Evolutionary conservation across 2,113 vertebrate genomes (phyloP), one percentile per base, ranked within the genome.

Genomic region (Paracanthobrama guichenoti): DNA sequence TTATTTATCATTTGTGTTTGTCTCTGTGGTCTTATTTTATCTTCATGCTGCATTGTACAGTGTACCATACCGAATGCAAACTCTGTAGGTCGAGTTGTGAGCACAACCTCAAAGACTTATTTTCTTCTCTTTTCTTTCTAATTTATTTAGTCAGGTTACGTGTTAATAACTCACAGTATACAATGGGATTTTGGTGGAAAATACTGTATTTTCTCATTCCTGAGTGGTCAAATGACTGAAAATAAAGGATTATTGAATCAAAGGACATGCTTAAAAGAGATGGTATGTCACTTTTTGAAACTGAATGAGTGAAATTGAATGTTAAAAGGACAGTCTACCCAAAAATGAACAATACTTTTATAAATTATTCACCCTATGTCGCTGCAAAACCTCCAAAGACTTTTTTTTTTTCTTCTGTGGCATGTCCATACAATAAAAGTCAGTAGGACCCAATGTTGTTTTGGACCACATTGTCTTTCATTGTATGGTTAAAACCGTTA

Each of bases 1-100:
- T 83, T 74, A 83, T 84, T 82, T 69, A 84, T 85, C 28, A 53
- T 60, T 73, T 72, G 67, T 80, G 18, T 60, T 80, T 26, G n/a
- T 73, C 35, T 44, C 24, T 59, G 39, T 79, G 74, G 18, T 80
- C 53, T 59, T 59, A 44, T 60, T 57, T 71, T 60, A n/a, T 69
- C 69, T 55, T 59, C 53, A 55, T 59, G 74, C 62, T 55, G 59
- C 83, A 82, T 82, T 82, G 79, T 71, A 82, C 66, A 82, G 79
- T 82, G 79, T 71, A 71, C 8, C 31, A 82, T 82, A 82, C 66
- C 28, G 79, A 82, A 82, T 71, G 79, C 62, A 82, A 53, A 81
- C 79, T 67, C 42, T 80, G 59, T 77, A 39, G 57, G 39, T 14
- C 5, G 39, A 80, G 14, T 55, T 80, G 39, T 46, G n/a, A 80